phyloP scores from a whole-genome alignment of 2,113 vertebrate species.

The Regulus satrapa region DNA sequence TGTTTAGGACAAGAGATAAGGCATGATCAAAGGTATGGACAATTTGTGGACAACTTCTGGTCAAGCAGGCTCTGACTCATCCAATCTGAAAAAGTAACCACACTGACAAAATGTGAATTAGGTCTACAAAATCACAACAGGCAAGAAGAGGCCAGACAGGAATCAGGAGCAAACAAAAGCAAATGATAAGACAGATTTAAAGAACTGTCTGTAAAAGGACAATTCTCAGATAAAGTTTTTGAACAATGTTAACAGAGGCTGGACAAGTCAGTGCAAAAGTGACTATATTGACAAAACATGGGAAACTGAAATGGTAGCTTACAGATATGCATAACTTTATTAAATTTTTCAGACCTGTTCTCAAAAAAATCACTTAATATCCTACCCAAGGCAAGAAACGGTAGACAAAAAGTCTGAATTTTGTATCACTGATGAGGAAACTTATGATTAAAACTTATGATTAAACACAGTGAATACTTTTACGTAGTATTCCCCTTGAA shows the following conservation, averaged over 20 bases:
- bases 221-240: neutral
- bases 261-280: neutral
- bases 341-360: neutral
- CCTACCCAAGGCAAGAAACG: neutral
- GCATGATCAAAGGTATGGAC: neutral
- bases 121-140: neutral
- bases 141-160: neutral
- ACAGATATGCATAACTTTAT: neutral
- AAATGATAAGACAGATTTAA: neutral
- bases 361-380: neutral
- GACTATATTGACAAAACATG: neutral
- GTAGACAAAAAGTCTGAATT: neutral
- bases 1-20: neutral
- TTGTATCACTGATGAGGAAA: neutral
- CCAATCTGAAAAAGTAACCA: neutral
- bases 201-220: neutral
- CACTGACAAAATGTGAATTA: fast-evolving
- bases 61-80: neutral
- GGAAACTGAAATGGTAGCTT: neutral
- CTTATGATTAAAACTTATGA: too few relatives aligned
- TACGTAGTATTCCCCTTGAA: neutral
- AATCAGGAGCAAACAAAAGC: neutral
- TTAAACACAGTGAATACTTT: neutral
- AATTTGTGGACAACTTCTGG: neutral
- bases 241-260: neutral